Evolutionary conservation across 1,140 invertebrate genomes (phyloP).

Genomic region (Scaptomyza pallida): DNA sequence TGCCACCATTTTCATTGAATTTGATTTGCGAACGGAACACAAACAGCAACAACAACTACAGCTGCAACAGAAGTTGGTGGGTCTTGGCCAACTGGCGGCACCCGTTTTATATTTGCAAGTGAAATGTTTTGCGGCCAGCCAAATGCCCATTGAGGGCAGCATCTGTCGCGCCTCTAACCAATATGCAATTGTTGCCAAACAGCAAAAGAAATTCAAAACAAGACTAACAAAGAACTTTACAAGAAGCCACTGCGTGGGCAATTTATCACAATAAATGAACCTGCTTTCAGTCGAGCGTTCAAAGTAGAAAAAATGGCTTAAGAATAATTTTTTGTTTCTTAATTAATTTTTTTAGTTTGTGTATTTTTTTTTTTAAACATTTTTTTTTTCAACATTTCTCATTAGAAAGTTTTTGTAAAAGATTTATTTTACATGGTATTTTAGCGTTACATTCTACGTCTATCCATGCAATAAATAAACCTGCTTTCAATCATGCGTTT

Average conservation of each 20-base stretch:
- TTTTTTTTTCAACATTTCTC: too few relatives aligned
- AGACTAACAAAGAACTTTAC: neutral
- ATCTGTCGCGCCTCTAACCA: conserved; percentile 37
- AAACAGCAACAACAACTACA: conserved; percentile 55
- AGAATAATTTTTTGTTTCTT: neutral
- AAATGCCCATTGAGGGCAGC: conserved; percentile 27
- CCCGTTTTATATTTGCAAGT: conserved; percentile 71
- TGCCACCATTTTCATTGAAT: conserved; percentile 64
- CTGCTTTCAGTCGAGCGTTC: neutral
- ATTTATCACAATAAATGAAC: neutral
- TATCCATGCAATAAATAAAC: too few relatives aligned
- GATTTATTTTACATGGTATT: too few relatives aligned
- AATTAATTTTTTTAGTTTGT: too few relatives aligned
- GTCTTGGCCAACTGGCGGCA: conserved; percentile 30
- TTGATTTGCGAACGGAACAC: conserved; percentile 50
- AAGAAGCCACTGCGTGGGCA: neutral
- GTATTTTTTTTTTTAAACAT: too few relatives aligned
- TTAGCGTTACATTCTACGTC: too few relatives aligned
- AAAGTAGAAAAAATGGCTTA: neutral
- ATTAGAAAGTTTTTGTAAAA: too few relatives aligned
- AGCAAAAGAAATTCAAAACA: neutral
- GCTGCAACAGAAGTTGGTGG: conserved; percentile 28
- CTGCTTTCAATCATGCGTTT: too few relatives aligned
- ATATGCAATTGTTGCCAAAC: conserved; percentile 62
- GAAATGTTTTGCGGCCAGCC: conserved; percentile 70